Evolutionary conservation across 2,113 vertebrate genomes (phyloP), one percentile per base, ranked within the genome.

Genomic region (Melanostigma gelatinosum): DNA sequence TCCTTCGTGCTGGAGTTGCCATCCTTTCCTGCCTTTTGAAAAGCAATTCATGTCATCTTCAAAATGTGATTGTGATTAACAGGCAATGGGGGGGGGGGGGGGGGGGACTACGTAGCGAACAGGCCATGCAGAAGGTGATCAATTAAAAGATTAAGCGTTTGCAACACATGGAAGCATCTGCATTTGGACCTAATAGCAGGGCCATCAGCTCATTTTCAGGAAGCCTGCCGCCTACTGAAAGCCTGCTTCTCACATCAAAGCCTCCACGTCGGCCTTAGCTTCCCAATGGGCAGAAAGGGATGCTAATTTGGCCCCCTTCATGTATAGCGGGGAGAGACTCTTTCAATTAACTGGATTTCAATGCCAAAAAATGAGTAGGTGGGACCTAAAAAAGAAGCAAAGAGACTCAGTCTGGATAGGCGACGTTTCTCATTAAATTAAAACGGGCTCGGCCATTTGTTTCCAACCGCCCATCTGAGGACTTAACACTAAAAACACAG

Each of bases 131-230:
- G 96, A 97, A 97, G 96, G 96, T 95, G 96, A 97, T 96, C 98
- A 98, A 96, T 99, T 99, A 99, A 98, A 97, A 97, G 96, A 98
- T 99, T 98, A 99, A 98, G 96, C 93, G 96, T 97, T 98, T 97
- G 97, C 94, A 95, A 94, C 96, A 96, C 97, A 96, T 93, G 96
- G 95, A 90, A 84, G 79, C 95, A 95, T 97, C 95, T 97, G 96
- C 96, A 96, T 97, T 96, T 94, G 93, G 94, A 92, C 93, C 94
- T 92, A 96, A 97, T 97, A 96, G 98, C 95, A 93, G 94, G 93
- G 93, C 96, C 97, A 98, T 99, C 98, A 99, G 97, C 97, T 98
- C 97, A 95, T 99, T 98, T 98, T 96, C 97, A 97, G 95, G 94
- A 95, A 77, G 95, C 92, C 90, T 93, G 94, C 73, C 92, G 95